phyloP scores from a whole-genome alignment of 2,797 vertebrate species.

The Thunnus albacares region DNA sequence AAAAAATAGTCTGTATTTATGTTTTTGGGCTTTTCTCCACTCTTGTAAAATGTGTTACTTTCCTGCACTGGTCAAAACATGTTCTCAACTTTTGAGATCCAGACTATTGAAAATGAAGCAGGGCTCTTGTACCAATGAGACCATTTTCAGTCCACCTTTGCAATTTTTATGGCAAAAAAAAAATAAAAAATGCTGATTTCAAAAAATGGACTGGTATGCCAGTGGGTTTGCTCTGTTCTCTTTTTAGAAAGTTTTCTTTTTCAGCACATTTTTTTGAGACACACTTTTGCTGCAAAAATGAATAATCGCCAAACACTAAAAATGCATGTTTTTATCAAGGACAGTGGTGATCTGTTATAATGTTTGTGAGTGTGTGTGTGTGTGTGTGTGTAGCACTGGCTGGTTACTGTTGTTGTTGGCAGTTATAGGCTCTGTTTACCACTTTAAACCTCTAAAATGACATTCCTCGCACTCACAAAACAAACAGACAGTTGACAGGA shows the following conservation, averaged over 20 bases:
- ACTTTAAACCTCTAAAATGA: constrained; percentile 42
- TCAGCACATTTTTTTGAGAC: neutral
- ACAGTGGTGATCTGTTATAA: neutral
- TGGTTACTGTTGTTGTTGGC: constrained; percentile 23
- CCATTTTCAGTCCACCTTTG: neutral
- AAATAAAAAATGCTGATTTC: neutral
- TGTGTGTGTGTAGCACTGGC: neutral
- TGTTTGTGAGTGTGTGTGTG: neutral
- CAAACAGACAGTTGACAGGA: constrained; percentile 49
- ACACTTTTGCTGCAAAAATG: neutral
- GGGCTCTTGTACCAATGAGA: no score
- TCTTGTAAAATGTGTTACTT: neutral
- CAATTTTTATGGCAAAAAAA: neutral
- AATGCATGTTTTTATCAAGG: neutral
- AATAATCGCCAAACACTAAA: neutral
- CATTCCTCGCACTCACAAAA: constrained; percentile 13
- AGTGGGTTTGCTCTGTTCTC: constrained; percentile 1
- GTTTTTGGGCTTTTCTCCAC: neutral
- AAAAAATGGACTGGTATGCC: neutral
- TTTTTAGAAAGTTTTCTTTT: neutral
- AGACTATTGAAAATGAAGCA: neutral
- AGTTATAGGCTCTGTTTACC: constrained; percentile 37
- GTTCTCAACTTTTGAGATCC: neutral
- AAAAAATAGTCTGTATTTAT: neutral
- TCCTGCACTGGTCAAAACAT: neutral